These are phyloP conservation scores for Petrocephalus sullivani DNA, from an alignment of 2,797 vertebrate species.

Conservation along the genomic window DNA sequence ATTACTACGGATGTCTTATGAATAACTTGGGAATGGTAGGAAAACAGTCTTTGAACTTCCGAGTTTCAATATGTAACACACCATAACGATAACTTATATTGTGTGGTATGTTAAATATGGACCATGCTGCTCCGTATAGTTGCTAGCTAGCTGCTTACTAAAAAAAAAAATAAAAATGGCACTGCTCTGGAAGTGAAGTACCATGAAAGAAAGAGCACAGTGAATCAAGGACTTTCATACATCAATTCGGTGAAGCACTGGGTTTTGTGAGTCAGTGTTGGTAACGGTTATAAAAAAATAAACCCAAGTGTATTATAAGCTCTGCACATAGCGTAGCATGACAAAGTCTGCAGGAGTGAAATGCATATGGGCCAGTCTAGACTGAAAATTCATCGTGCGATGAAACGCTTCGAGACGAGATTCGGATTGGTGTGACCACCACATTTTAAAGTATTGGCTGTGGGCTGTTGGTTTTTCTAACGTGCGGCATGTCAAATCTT, in stretches of 20 bases:
- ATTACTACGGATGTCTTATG: neutral
- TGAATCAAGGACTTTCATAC: neutral
- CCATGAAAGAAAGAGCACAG: neutral
- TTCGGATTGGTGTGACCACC: neutral
- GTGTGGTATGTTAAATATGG: neutral
- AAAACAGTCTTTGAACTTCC: neutral
- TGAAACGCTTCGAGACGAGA: neutral
- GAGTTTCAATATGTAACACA: too few relatives aligned
- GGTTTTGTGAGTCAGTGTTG: neutral
- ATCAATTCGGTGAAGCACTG: neutral
- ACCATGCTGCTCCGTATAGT: neutral
- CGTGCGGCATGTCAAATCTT: neutral
- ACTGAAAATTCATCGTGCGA: neutral
- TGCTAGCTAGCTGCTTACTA: neutral
- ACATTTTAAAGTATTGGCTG: neutral
- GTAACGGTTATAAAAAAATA: constrained; percentile 10
- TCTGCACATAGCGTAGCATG: neutral
- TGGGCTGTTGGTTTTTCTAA: neutral
- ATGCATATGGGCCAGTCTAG: neutral
- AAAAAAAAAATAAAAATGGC: neutral
- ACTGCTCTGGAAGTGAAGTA: neutral
- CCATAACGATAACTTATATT: neutral
- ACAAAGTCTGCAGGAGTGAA: constrained; percentile 4
- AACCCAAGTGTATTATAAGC: neutral
- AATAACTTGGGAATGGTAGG: neutral